Evolutionary conservation across 2,113 vertebrate species (phyloP).

Genomic region (Ammodytes marinus): DNA sequence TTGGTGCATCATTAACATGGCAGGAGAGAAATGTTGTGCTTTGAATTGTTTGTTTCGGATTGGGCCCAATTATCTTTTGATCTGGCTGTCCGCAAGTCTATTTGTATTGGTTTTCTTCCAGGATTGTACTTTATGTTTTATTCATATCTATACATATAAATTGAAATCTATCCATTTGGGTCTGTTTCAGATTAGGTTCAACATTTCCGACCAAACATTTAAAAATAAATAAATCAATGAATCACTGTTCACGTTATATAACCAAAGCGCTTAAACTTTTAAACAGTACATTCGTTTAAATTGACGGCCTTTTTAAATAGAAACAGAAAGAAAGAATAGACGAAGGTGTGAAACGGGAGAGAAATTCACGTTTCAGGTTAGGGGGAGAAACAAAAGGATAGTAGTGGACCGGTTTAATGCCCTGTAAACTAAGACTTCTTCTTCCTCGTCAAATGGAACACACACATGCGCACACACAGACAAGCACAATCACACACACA

Average conservation of each 20-base stretch:
- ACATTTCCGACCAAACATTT: background rate
- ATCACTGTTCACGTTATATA: background rate
- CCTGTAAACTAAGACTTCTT: background rate
- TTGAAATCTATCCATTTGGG: background rate
- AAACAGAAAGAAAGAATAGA: background rate
- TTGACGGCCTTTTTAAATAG: background rate
- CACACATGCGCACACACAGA: background rate
- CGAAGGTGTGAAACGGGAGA: background rate
- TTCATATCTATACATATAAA: background rate
- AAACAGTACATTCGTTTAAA: background rate
- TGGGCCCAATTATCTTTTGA: constrained; percentile 12
- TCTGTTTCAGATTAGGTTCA: constrained; percentile 4
- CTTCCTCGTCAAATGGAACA: background rate
- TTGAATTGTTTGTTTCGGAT: background rate
- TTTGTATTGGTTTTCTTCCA: background rate
- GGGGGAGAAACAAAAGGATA: constrained; percentile 3
- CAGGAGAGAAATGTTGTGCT: background rate
- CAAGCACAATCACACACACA: constrained; percentile 5
- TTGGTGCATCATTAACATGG: background rate
- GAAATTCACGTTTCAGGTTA: constrained; percentile 6
- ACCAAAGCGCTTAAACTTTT: no score
- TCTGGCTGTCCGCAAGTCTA: background rate
- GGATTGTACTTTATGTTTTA: background rate
- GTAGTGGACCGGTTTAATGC: constrained; percentile 4
- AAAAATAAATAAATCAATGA: background rate